Conservation (phyloP, 2,797 vertebrate genomes). For the Gambelia wislizenii region DNA sequence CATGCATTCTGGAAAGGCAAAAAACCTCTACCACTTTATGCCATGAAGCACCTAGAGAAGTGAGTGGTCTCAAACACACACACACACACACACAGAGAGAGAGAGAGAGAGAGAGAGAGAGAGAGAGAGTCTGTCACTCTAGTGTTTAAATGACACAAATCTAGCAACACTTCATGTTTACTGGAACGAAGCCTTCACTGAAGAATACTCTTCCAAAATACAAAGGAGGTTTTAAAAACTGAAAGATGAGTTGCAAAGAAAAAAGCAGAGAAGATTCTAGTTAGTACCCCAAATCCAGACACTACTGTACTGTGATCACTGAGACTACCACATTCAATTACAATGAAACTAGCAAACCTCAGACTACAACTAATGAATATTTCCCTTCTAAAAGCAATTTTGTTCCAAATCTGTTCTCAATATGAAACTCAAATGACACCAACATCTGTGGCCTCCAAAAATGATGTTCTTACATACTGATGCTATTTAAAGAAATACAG, state of each 20-base stretch:
- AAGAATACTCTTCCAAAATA: neutral
- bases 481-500: neutral
- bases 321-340: neutral
- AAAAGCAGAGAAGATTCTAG: neutral
- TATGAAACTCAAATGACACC: too few species aligned
- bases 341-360: neutral
- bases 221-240: neutral
- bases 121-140: too few species aligned
- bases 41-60: neutral
- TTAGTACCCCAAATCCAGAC: neutral
- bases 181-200: neutral
- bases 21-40: neutral
- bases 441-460: too few species aligned
- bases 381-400: neutral
- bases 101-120: too few species aligned
- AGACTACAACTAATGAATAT: neutral
- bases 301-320: neutral
- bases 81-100: too few species aligned
- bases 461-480: neutral
- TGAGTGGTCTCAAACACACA: neutral
- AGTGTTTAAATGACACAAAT: too few species aligned
- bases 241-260: neutral
- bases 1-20: neutral
- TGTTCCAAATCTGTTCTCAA: neutral
- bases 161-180: neutral